Evolutionary conservation across 2,888 invertebrate genomes (phyloP).

Genomic region (Hyposoter dolosus): DNA sequence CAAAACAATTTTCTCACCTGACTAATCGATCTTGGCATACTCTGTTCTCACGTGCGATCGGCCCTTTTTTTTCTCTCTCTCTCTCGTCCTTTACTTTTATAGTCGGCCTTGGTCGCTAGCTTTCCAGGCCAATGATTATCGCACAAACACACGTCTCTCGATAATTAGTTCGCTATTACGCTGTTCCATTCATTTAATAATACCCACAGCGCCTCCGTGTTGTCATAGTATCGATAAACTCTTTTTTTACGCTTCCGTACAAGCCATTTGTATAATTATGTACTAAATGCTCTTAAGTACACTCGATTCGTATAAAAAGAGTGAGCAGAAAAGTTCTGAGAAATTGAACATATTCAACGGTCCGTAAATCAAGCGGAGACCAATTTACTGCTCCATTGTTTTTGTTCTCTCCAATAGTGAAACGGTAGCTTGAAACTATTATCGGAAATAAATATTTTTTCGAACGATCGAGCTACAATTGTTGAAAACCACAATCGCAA

Average conservation of each 20-base stretch:
- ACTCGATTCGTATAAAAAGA: background rate
- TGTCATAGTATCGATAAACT: background rate
- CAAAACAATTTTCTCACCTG: constrained; percentile 62
- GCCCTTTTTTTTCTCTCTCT: constrained; percentile 24
- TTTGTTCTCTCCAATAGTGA: background rate
- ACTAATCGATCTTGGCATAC: constrained; percentile 66
- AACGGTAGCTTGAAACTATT: background rate
- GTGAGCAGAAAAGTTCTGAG: background rate
- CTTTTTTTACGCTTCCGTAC: background rate
- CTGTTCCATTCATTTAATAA: constrained; percentile 29
- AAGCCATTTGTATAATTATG: background rate
- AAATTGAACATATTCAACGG: constrained; percentile 2
- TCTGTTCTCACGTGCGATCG: constrained; percentile 44
- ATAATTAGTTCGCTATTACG: constrained; percentile 36
- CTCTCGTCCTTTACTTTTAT: constrained; percentile 6
- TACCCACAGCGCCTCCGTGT: background rate
- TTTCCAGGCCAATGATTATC: constrained; percentile 33
- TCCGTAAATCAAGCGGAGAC: background rate
- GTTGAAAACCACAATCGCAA: background rate
- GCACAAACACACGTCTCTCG: constrained; percentile 1
- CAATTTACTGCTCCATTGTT: background rate
- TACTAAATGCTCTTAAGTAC: constrained; percentile 10
- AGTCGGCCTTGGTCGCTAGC: constrained; percentile 28
- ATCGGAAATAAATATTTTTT: background rate
- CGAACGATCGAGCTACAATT: background rate